phyloP scores from a whole-genome alignment of 2,113 vertebrate genomes.

The Corvus hawaiiensis region DNA sequence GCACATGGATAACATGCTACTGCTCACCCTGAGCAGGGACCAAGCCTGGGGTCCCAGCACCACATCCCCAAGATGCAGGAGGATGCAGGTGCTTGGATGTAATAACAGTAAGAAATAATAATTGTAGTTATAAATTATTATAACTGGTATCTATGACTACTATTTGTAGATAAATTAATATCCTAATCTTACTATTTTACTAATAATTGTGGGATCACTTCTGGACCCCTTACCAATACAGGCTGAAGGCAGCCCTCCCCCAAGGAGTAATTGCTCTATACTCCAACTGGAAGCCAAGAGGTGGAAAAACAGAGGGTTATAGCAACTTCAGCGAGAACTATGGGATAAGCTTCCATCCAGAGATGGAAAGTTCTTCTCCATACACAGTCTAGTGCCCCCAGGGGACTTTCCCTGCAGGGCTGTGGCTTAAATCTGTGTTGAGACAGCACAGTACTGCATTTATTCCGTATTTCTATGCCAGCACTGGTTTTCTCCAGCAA shows the following conservation, averaged over 20 bases:
- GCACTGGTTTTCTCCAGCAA: not conserved
- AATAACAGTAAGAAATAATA: not conserved
- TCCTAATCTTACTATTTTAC: not conserved
- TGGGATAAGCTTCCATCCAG: not conserved
- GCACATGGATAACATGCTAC: accelerated
- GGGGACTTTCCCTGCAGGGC: not conserved
- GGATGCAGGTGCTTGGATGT: not conserved
- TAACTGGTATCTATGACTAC: not conserved
- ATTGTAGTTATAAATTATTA: no score
- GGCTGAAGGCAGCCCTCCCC: not conserved
- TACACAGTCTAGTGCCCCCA: not conserved
- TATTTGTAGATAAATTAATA: not conserved
- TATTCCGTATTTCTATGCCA: not conserved
- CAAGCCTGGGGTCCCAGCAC: not conserved
- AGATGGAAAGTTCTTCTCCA: not conserved
- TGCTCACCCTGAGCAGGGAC: not conserved
- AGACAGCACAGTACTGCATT: not conserved
- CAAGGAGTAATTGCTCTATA: not conserved
- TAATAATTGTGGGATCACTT: not conserved
- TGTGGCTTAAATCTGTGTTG: not conserved
- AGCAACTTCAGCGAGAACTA: not conserved
- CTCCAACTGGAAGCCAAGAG: not conserved
- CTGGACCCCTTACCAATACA: not conserved
- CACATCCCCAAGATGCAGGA: not conserved
- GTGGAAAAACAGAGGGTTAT: not conserved